phyloP scores from a whole-genome alignment of 92 coral and sea anemone species.

The Bergia puertoricense region DNA sequence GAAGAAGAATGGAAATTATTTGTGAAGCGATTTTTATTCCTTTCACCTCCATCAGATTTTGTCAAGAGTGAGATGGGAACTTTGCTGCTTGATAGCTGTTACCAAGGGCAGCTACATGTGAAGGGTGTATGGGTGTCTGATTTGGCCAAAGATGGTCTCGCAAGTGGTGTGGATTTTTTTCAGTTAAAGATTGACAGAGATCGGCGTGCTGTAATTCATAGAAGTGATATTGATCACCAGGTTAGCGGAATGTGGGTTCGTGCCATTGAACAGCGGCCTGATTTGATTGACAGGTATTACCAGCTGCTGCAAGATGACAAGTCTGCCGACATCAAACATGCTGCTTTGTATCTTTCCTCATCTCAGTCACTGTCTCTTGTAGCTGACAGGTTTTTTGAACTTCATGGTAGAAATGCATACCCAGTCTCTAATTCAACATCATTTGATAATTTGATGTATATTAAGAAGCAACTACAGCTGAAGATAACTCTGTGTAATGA shows the following conservation, averaged over 20 bases:
- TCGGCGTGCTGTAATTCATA: conserved; percentile 60
- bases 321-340: conserved; percentile 55
- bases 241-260: conserved; percentile 67
- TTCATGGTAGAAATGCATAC: conserved; percentile 55
- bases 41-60: conserved; percentile 51
- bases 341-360: conserved; percentile 43
- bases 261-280: conserved; percentile 54
- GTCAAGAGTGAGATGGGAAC: conserved; percentile 48
- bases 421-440: conserved; percentile 51
- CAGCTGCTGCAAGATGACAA: conserved; percentile 39
- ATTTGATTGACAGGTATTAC: conserved; percentile 48
- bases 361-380: conserved; percentile 34
- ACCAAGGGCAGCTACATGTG: conserved; percentile 55
- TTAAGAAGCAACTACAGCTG: conserved; percentile 44
- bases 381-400: conserved; percentile 49
- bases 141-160: conserved; percentile 55
- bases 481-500: conserved; percentile 52
- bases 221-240: conserved; percentile 62
- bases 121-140: conserved; percentile 65
- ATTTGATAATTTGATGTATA: conserved; percentile 35
- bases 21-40: conserved; percentile 50
- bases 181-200: conserved; percentile 61
- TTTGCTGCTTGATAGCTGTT: conserved; percentile 32
- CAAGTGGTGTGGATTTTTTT: conserved; percentile 53
- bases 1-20: conserved; percentile 44